Base-by-base conservation (phyloP, 2,113 vertebrate species). In the Rhinoptilus africanus region DNA sequence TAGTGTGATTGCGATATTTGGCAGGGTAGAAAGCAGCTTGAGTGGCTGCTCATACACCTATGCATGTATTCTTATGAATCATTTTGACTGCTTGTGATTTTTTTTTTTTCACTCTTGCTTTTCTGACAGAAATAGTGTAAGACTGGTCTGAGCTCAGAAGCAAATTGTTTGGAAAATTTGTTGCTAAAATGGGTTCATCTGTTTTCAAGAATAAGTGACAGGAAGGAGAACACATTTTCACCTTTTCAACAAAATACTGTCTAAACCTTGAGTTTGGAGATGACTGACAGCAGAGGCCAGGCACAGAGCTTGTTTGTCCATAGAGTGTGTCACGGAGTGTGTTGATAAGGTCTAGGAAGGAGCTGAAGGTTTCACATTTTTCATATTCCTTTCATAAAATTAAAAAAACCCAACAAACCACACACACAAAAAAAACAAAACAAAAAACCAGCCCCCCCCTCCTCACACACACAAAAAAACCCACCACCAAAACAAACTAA, bases 111-210 rank as follows among this genome's bases (percentile, higher is more conserved):
- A 12, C 7, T 83, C 66, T 71, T 83, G 6, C 17, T 88, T 63
- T 86, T 81, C 54, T 84, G 41, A 30, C n/a, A 89, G 23, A 81
- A 89, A 72, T 87, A 68, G 67, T 90, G 59, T 39, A 95, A 76
- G 45, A 74, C 77, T 71, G 23, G 5, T 80, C 63, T 14, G 50
- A 77, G 37, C 63, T 93, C 15, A 59, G 43, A 26, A 93, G 67
- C 16, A 94, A 94, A 94, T 86, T 62, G 28, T 92, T 89, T 89
- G 68, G 73, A 96, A 96, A 91, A 84, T 72, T 20, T 66, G 30
- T 24, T 95, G 75, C 76, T 88, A 45, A 84, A 94, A 80, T 50
- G 54, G 11, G 6, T 76, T 85, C 8, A 20, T 83, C n/a, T 59
- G 0, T 88, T 95, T 88, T 77, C 37, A 92, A 77, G 72, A 88